Percentiles rank a stretch among this genome's conserved stretches.
phyloP scores from a whole-genome alignment of 2,888 invertebrate species.

The Xylota segnis region DNA sequence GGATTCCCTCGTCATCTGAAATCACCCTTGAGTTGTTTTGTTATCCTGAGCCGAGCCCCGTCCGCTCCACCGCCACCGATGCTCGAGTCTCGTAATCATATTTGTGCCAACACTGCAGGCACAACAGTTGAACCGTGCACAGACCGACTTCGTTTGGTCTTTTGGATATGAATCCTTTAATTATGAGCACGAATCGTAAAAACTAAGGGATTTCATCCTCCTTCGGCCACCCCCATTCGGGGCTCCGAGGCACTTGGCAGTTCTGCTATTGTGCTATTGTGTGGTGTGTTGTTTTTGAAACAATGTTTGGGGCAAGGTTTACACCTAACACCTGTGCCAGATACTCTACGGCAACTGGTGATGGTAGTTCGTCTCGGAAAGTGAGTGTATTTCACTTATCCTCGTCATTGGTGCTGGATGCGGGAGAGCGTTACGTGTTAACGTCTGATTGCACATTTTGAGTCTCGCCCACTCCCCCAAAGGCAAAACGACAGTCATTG shows the following conservation, averaged over 20 bases:
- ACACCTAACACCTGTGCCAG: constrained; percentile 25
- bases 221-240: constrained; percentile 15
- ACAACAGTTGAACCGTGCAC: constrained; percentile 11
- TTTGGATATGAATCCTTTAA: constrained; percentile 30
- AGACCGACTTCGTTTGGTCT: constrained; percentile 6
- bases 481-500: constrained; percentile 4
- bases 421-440: constrained; percentile 17
- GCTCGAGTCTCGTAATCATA: constrained; percentile 5
- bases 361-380: not conserved
- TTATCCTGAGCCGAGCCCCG: not conserved
- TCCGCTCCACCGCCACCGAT: not conserved
- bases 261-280: not conserved
- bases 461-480: not conserved
- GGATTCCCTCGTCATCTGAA: constrained; percentile 10
- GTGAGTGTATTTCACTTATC: constrained; percentile 27
- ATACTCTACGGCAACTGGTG: not conserved
- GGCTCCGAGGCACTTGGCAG: constrained; percentile 6
- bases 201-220: constrained; percentile 4
- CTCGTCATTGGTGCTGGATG: not conserved
- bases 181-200: constrained; percentile 29
- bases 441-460: constrained; percentile 38
- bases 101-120: constrained; percentile 9
- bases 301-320: constrained; percentile 12
- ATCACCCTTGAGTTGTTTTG: constrained; percentile 27
- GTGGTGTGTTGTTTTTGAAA: constrained; percentile 4